Percentiles rank a stretch among this genome's conserved stretches.
These are phyloP conservation scores for Syrrhaptes paradoxus DNA, from an alignment of 2,113 vertebrate species.

Conservation along the genomic window DNA sequence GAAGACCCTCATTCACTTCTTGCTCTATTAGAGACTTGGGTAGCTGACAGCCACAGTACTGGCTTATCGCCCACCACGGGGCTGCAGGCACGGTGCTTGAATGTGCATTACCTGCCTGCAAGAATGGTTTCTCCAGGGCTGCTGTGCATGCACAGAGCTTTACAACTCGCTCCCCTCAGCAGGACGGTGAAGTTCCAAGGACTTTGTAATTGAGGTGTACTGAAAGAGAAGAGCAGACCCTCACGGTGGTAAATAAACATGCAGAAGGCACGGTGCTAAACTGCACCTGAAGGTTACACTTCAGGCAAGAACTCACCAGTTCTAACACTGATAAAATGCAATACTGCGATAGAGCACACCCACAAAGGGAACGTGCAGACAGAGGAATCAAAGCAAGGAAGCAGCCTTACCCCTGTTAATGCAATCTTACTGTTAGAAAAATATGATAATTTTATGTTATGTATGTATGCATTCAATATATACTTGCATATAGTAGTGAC, in stretches of 20 bases:
- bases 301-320: neutral
- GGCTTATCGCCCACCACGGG: neutral
- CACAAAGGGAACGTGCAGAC: neutral
- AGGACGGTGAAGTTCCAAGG: neutral
- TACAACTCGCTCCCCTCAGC: neutral
- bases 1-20: neutral
- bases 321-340: neutral
- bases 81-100: neutral
- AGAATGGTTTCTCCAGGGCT: neutral
- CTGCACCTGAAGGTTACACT: neutral
- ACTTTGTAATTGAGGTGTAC: accelerated
- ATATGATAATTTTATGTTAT: neutral
- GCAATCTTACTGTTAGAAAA: neutral
- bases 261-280: neutral
- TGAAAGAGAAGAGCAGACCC: neutral
- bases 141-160: neutral
- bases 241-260: accelerated
- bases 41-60: neutral
- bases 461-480: neutral
- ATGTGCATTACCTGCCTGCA: neutral
- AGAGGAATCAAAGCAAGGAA: neutral
- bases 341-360: neutral
- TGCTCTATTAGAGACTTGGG: neutral
- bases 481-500: neutral
- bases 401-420: neutral